phyloP scores from a whole-genome alignment of 2,888 invertebrate genomes.

The Apodemia mormo region DNA sequence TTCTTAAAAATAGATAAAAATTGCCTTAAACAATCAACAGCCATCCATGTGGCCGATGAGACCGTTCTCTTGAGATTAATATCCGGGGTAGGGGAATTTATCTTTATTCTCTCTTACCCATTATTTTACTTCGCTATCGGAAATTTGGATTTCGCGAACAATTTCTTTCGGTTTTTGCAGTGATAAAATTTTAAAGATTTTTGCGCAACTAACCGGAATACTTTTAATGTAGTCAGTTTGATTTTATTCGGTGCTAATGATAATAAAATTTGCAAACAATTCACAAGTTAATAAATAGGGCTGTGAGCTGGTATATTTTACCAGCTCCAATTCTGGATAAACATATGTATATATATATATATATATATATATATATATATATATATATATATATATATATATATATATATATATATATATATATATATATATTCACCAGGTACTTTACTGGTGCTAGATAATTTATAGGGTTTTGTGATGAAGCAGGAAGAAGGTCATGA shows the following conservation, averaged over 20 bases:
- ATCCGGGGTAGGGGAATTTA: constrained; percentile 24
- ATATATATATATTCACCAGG: too few relatives aligned
- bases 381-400: too few relatives aligned
- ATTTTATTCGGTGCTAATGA: background rate
- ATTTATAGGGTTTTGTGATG: too few relatives aligned
- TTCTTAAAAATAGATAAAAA: background rate
- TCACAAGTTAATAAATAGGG: background rate
- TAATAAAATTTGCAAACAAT: background rate
- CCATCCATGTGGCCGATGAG: constrained; percentile 18
- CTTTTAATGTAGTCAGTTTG: background rate
- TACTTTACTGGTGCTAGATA: too few relatives aligned
- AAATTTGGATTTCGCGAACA: constrained; percentile 34
- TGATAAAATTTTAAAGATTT: constrained; percentile 21
- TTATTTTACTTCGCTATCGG: constrained; percentile 32
- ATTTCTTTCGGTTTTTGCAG: constrained; percentile 32
- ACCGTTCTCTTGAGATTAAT: constrained; percentile 25
- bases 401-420: too few relatives aligned
- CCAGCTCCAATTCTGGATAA: too few relatives aligned
- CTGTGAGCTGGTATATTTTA: background rate
- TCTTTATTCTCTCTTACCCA: constrained; percentile 30
- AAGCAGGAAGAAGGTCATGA: too few relatives aligned
- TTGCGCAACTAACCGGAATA: background rate
- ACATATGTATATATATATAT: too few relatives aligned
- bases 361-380: too few relatives aligned
- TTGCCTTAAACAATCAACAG: constrained; percentile 23